Percentiles rank a stretch among this genome's conserved stretches.
phyloP scores from a whole-genome alignment of 1,140 invertebrate species.

The Scaptodrosophila lebanonensis region DNA sequence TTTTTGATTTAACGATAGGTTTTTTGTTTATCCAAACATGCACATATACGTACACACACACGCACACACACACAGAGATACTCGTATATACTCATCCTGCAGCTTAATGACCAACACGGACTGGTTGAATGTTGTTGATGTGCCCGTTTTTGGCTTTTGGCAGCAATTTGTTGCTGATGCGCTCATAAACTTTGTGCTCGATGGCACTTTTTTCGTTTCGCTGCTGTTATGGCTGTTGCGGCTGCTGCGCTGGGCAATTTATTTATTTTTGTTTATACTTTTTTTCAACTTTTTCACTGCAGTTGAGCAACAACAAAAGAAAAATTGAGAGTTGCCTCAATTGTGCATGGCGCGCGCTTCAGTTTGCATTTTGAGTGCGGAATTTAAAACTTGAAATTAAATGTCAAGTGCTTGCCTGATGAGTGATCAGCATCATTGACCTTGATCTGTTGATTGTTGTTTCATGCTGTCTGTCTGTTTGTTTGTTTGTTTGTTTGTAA shows the following conservation, averaged over 20 bases:
- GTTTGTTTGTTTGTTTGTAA: no score
- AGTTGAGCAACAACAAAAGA: constrained; percentile 24
- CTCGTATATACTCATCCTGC: background rate
- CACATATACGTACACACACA: no score
- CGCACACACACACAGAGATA: no score
- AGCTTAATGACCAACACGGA: constrained; percentile 55
- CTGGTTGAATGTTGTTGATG: constrained; percentile 33
- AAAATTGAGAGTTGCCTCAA: background rate
- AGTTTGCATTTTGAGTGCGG: no score
- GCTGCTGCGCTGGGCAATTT: constrained; percentile 10
- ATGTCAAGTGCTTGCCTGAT: no score
- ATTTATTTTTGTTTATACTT: constrained; percentile 32
- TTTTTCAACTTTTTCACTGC: constrained; percentile 34
- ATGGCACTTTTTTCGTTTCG: constrained; percentile 26
- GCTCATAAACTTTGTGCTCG: constrained; percentile 43
- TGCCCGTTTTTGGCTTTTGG: constrained; percentile 27
- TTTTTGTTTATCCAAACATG: constrained; percentile 20
- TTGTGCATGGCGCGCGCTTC: no score
- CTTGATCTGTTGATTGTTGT: no score
- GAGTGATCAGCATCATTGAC: no score
- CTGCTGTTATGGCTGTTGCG: no score
- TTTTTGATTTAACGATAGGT: constrained; percentile 72
- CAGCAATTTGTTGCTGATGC: constrained; percentile 19
- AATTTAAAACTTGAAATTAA: no score
- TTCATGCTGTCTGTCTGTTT: no score